Evolutionary conservation across 2,888 invertebrate genomes (phyloP).

Genomic region (Cremastobaeus sp.): DNA sequence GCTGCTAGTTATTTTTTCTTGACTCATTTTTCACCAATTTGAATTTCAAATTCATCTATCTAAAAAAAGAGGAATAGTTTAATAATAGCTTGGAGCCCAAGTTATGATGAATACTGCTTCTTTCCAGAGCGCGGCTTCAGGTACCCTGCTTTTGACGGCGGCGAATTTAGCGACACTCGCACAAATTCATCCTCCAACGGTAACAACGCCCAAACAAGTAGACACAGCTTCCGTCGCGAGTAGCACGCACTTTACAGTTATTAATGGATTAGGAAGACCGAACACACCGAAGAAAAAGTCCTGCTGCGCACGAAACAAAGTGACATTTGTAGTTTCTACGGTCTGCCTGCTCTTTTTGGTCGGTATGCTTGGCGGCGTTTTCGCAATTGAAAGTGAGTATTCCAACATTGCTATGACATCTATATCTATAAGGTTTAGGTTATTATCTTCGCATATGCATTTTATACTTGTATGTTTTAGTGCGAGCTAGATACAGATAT

Average conservation of each 20-base stretch:
- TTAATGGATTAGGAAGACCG: conserved; percentile 85
- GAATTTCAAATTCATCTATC: too few species aligned
- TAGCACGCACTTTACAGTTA: conserved; percentile 92
- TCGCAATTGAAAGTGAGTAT: conserved; percentile 92
- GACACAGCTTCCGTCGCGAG: conserved; percentile 89
- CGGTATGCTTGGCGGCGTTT: conserved; percentile 88
- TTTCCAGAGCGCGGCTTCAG: conserved; percentile 89
- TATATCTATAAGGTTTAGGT: too few species aligned
- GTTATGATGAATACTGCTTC: too few species aligned
- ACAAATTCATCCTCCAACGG: conserved; percentile 77
- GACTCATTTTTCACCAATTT: too few species aligned
- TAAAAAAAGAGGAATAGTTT: too few species aligned
- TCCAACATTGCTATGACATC: too few species aligned
- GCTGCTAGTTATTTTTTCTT: too few species aligned
- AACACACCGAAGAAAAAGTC: conserved; percentile 82
- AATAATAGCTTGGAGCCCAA: too few species aligned
- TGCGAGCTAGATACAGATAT: conserved; percentile 79
- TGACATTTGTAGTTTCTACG: conserved; percentile 88
- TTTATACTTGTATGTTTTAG: conserved; percentile 74
- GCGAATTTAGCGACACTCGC: conserved; percentile 83
- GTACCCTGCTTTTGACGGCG: conserved; percentile 87
- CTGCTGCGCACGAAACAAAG: conserved; percentile 88
- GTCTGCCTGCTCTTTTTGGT: conserved; percentile 90
- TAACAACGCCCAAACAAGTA: conserved; percentile 79
- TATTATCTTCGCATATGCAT: too few species aligned